Percentiles rank a stretch among this genome's conserved stretches.
Conservation (phyloP, 2,113 vertebrate genomes). For the Camelus bactrianus region DNA sequence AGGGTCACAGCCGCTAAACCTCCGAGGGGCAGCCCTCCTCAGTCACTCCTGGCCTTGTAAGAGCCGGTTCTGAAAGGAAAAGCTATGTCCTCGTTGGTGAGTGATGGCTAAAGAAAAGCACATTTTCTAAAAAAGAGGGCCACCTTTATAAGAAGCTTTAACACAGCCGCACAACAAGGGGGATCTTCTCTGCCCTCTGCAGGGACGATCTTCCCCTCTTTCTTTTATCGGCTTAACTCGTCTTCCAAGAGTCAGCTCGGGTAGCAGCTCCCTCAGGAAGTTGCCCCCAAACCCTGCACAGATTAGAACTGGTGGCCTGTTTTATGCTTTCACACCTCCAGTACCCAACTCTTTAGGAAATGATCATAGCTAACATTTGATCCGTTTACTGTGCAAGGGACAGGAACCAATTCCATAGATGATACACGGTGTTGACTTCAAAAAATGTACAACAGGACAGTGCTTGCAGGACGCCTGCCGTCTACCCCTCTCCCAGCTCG, state of each 20-base stretch:
- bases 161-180: not conserved
- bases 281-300: not conserved
- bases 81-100: not conserved
- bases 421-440: rapidly evolving
- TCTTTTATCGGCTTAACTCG: not conserved
- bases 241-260: not conserved
- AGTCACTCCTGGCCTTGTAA: not conserved
- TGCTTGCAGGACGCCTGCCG: rapidly evolving
- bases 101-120: not conserved
- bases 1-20: not conserved
- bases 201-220: not conserved
- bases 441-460: not conserved
- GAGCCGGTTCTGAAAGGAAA: not conserved
- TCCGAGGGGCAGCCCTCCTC: not conserved
- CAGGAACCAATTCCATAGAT: not conserved
- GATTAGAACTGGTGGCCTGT: not conserved
- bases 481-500: not conserved
- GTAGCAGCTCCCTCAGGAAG: not conserved
- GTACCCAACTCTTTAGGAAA: not conserved
- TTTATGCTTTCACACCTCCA: not conserved
- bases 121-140: not conserved
- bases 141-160: not conserved
- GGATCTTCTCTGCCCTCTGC: not conserved
- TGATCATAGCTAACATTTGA: not conserved
- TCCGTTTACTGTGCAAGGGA: not conserved